These are phyloP conservation scores for Epinotia ramella DNA, from an alignment of 2,888 invertebrate species.

Conservation along the genomic window DNA sequence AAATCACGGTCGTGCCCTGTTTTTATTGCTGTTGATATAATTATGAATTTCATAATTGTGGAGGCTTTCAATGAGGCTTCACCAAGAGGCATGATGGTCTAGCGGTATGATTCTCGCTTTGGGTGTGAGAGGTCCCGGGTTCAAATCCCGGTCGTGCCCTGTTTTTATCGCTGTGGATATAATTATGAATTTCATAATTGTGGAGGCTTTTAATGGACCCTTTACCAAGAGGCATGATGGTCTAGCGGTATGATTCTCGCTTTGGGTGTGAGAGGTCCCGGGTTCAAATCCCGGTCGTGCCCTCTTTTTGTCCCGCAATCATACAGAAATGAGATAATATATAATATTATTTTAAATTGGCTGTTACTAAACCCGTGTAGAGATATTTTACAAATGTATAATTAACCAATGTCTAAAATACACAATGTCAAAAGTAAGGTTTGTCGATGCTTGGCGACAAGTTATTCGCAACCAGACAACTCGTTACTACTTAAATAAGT, in stretches of 20 bases:
- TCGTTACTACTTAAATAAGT: no score
- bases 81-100: slow-evolving; percentile 70
- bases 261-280: slow-evolving; percentile 68
- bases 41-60: no score
- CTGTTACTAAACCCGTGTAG: no score
- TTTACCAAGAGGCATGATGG: slow-evolving; percentile 64
- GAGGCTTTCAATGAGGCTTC: no score
- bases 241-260: slow-evolving; percentile 78
- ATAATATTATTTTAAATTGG: no score
- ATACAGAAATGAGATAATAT: not conserved
- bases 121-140: slow-evolving; percentile 65
- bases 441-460: no score
- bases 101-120: slow-evolving; percentile 77
- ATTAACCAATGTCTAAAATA: no score
- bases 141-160: slow-evolving; percentile 58
- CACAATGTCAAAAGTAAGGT: no score
- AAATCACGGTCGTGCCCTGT: slow-evolving; percentile 50
- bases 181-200: not conserved
- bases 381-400: no score
- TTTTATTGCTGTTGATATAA: not conserved
- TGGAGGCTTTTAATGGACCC: not conserved
- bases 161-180: slow-evolving; percentile 15
- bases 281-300: slow-evolving; percentile 48
- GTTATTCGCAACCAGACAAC: no score
- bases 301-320: not conserved